Conservation (phyloP, 2,888 invertebrate species). For the Leptinotarsa peninsularis region DNA sequence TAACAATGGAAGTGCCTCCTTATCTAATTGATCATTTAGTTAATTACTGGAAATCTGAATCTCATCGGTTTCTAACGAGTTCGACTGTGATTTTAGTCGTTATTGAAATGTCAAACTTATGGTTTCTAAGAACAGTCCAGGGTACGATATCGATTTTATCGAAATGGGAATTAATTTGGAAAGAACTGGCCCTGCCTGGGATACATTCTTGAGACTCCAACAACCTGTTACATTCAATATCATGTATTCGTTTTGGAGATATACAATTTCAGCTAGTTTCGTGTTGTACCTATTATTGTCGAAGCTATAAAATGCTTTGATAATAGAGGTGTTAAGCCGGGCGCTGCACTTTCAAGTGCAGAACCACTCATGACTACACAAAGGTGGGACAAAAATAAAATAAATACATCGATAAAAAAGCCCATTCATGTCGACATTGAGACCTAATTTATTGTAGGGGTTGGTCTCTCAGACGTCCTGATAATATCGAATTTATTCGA, state of each 20-base stretch:
- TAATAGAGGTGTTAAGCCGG: conserved; percentile 15
- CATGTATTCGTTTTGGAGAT: neutral
- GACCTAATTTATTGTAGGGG: conserved; percentile 15
- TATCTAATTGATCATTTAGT: conserved; percentile 13
- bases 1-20: neutral
- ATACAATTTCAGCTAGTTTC: conserved; percentile 1
- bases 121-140: conserved; percentile 6
- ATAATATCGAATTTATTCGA: conserved; percentile 18
- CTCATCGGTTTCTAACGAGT: conserved; percentile 10
- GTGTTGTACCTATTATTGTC: conserved; percentile 16
- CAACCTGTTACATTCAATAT: conserved; percentile 11
- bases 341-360: conserved; percentile 18
- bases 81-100: neutral
- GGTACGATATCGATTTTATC: neutral
- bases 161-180: neutral
- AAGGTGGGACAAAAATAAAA: conserved; percentile 19
- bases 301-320: conserved; percentile 16
- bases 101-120: conserved; percentile 8
- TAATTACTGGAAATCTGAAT: neutral
- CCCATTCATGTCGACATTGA: conserved; percentile 17
- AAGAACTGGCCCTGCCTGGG: neutral
- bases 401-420: conserved; percentile 10
- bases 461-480: conserved; percentile 9
- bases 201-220: neutral
- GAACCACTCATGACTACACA: conserved; percentile 19